A percentile compares a stretch with the other conserved stretches of the same genome.
Conservation (phyloP, 2,888 invertebrate genomes). For the Polydesmus complanatus region DNA sequence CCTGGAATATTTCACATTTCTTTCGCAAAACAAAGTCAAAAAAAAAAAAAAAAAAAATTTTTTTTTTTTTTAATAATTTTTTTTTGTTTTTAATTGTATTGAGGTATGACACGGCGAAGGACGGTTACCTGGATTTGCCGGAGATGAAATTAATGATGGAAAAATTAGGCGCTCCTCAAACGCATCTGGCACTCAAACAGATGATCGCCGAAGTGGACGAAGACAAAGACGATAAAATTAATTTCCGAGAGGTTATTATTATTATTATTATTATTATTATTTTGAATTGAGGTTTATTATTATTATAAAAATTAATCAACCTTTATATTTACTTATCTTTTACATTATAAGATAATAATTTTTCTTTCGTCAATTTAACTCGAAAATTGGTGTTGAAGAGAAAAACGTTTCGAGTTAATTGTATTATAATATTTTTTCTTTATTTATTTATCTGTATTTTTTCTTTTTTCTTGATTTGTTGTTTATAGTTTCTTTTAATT, state of each 20-base stretch:
- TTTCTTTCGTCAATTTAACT: not conserved
- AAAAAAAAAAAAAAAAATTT: too few relatives aligned
- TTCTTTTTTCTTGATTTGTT: not conserved
- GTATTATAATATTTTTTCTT: too few relatives aligned
- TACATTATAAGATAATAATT: too few relatives aligned
- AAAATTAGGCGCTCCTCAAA: slow-evolving; percentile 84
- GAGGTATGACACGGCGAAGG: slow-evolving; percentile 80
- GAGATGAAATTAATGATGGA: slow-evolving; percentile 97
- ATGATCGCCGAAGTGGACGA: slow-evolving; percentile 55
- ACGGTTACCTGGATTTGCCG: slow-evolving; percentile 73
- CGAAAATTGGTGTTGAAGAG: too few relatives aligned
- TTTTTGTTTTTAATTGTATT: slow-evolving; percentile 21
- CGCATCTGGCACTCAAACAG: slow-evolving; percentile 80
- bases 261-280: too few relatives aligned
- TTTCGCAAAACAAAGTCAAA: too few relatives aligned
- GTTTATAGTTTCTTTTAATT: slow-evolving; percentile 43
- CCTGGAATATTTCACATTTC: too few relatives aligned
- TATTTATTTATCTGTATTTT: not conserved
- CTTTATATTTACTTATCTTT: not conserved
- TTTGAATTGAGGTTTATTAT: too few relatives aligned
- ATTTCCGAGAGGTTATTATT: slow-evolving; percentile 64
- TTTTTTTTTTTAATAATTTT: not conserved
- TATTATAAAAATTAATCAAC: not conserved
- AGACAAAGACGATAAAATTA: slow-evolving; percentile 46
- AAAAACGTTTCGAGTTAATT: too few relatives aligned